A percentile compares a stretch with the other conserved stretches of the same genome.
Evolutionary conservation across 1,140 invertebrate genomes (phyloP).

Genomic region (Sycophaga agraensis): DNA sequence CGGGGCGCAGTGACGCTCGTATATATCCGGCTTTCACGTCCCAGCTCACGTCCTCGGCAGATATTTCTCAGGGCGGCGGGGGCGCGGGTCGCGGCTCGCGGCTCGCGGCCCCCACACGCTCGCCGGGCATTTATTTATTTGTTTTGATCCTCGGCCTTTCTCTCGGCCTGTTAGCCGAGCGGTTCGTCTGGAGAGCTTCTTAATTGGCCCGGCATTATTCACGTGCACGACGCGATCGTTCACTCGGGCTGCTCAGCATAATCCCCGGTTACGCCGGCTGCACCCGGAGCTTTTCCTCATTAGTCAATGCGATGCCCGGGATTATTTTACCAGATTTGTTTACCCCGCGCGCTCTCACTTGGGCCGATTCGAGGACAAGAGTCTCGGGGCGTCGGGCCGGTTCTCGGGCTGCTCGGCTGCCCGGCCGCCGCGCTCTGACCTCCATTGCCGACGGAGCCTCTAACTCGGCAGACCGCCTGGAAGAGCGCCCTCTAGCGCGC

Average conservation of each 20-base stretch:
- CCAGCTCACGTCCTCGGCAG: conserved; percentile 25
- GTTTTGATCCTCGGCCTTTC: conserved; percentile 35
- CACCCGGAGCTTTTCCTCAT: neutral
- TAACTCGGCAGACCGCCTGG: no score
- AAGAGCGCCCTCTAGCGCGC: no score
- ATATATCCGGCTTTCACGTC: conserved; percentile 32
- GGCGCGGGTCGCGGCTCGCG: conserved; percentile 24
- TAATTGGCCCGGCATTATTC: conserved; percentile 48
- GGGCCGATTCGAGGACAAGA: no score
- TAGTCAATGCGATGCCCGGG: neutral
- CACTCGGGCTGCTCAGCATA: conserved; percentile 14
- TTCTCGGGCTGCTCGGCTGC: no score
- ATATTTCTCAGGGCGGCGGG: conserved; percentile 33
- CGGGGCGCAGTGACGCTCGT: neutral
- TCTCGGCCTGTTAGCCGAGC: neutral
- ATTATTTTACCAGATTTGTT: neutral
- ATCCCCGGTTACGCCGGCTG: neutral
- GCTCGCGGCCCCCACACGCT: no score
- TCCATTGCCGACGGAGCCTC: no score
- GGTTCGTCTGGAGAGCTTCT: conserved; percentile 18
- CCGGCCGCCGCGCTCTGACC: no score
- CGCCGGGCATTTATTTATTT: no score
- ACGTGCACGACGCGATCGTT: conserved; percentile 32
- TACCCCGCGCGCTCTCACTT: no score
- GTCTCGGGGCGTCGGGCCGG: no score